A percentile compares a stretch with the other conserved stretches of the same genome.
Conservation (phyloP, 2,888 invertebrate species). For the Archips xylosteana region DNA sequence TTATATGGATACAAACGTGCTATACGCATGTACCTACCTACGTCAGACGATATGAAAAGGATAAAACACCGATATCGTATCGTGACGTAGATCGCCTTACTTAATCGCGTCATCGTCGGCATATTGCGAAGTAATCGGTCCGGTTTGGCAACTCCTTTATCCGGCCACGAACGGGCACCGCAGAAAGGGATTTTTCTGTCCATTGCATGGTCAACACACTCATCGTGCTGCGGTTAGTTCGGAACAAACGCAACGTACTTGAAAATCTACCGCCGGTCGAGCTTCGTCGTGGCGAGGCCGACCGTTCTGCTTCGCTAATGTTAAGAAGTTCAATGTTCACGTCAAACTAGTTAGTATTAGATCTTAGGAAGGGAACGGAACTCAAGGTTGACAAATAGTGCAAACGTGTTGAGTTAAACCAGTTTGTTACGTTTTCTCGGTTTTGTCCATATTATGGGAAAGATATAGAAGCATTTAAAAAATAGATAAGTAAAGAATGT, state of each 20-base stretch:
- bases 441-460: not conserved
- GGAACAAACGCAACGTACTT: not conserved
- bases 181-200: not conserved
- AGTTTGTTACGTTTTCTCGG: not conserved
- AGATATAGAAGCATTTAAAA: not conserved
- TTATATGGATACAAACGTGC: not conserved
- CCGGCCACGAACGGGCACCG: not conserved
- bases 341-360: constrained; percentile 13
- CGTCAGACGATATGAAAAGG: constrained; percentile 7
- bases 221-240: not conserved
- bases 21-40: not conserved
- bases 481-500: not conserved
- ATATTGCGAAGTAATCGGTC: not conserved
- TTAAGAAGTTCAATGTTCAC: constrained; percentile 39
- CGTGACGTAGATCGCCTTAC: constrained; percentile 18
- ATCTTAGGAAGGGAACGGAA: not conserved
- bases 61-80: not conserved
- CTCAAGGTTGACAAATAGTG: constrained; percentile 25
- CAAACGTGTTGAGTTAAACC: not conserved
- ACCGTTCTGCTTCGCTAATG: constrained; percentile 5
- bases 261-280: not conserved
- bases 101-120: not conserved
- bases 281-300: not conserved
- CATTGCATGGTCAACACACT: not conserved
- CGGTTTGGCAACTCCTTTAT: constrained; percentile 17